Conservation (phyloP, 2,113 vertebrate genomes). For the Platichthys stellatus region DNA sequence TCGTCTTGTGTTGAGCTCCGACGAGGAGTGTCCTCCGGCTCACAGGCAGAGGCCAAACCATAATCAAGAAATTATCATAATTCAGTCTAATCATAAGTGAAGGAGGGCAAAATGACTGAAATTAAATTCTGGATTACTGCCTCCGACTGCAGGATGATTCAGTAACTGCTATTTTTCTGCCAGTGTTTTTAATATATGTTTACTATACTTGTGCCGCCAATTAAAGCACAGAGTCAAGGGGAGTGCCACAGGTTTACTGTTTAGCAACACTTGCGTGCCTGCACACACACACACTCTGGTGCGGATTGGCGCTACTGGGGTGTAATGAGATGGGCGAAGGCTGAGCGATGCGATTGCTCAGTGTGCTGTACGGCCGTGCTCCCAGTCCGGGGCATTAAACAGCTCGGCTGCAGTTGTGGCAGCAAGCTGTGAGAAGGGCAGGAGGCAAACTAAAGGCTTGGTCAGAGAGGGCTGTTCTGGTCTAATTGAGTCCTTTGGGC, state of each 20-base stretch:
- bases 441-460: constrained; percentile 64
- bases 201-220: constrained; percentile 51
- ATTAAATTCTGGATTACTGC: constrained; percentile 74
- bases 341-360: constrained; percentile 52
- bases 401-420: constrained; percentile 64
- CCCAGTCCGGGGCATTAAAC: constrained; percentile 59
- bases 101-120: constrained; percentile 71
- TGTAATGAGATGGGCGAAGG: constrained; percentile 60
- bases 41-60: constrained; percentile 72
- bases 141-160: constrained; percentile 55
- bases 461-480: constrained; percentile 79
- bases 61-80: constrained; percentile 87
- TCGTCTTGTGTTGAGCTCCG: constrained; percentile 56
- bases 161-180: constrained; percentile 66
- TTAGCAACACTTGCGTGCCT: constrained; percentile 20
- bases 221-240: constrained; percentile 63
- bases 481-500: constrained; percentile 88
- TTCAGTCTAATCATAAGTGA: constrained; percentile 84
- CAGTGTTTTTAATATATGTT: constrained; percentile 65
- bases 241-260: constrained; percentile 59
- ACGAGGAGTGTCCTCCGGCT: constrained; percentile 73
- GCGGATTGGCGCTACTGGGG: constrained; percentile 44
- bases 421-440: constrained; percentile 61
- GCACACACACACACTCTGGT: constrained; percentile 54
- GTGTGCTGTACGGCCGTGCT: constrained; percentile 56